Base-by-base conservation (phyloP, 35 echinoderm and acorn worm species). In the Heliocidaris erythrogramma region DNA sequence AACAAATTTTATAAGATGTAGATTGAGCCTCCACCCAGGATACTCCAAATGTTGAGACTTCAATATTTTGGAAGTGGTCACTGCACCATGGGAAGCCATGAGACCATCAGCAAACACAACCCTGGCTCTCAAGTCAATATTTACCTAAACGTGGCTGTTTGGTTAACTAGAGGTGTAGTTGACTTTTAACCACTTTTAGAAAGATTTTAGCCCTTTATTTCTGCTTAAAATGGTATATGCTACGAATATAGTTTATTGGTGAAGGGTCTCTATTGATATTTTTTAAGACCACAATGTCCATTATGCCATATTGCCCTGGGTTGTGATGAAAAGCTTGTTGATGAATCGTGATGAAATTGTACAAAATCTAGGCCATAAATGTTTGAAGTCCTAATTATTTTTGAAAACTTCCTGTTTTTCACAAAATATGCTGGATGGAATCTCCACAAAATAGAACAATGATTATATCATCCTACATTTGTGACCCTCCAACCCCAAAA, bases 1-100 rank as follows among this genome's bases (percentile, higher is more conserved):
- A 42, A 12, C 87, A 42, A 2, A 42, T 21, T 21, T 78, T 78
- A 27, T 78, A 78, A 1, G 21, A 78, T n/a, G 27, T n/a, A 78
- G 65, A 78, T 89, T 24, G 87, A 89, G 31, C 87, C 31, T 32
- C 87, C 24, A 5, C 47, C 87, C 91, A 92, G 50, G 48, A 92
- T 49, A 92, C 91, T 10, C 7, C 91, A 92, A 92, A 52, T 2
- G 29, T n/a, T 92, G 7, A 30, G 48, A 14, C 48, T 92, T 29
- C 24, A 92, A 92, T 92, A 92, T 92, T 92, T 92, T 92, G 91
- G 31, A 29, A 92, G 91, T 92, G 91, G 91, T 92, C 50, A 59
- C 91, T 59, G 47, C 91, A 50, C 91, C 91, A 59, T 92, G 91
- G 91, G 91, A 48, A 92, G 48, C 91, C 12, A 16, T 30, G 91